Evolutionary conservation across 1,140 invertebrate genomes (phyloP).

Genomic region (Babylonia areolata): DNA sequence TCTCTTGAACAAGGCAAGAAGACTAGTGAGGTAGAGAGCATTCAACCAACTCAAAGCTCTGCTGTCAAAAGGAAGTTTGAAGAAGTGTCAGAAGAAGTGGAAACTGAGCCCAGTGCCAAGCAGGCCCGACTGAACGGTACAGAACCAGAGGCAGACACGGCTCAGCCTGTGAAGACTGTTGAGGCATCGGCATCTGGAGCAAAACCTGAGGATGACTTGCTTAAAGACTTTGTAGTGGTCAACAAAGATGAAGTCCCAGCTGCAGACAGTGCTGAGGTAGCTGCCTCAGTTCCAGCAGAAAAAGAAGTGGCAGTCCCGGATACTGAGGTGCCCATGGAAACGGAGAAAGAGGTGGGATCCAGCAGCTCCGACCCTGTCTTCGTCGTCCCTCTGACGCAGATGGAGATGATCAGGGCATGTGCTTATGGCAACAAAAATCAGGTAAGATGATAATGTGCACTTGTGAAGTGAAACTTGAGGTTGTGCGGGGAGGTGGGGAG

Average conservation of each 20-base stretch:
- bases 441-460: neutral
- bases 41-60: neutral
- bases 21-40: constrained; percentile 22
- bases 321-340: neutral
- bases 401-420: constrained; percentile 44
- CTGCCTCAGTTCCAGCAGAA: constrained; percentile 34
- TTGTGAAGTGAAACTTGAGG: too few relatives aligned
- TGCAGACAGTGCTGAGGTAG: constrained; percentile 65
- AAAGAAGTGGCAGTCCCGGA: neutral
- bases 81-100: constrained; percentile 28
- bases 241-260: constrained; percentile 67
- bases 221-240: constrained; percentile 67
- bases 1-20: neutral
- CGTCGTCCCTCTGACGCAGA: constrained; percentile 46
- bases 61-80: constrained; percentile 43
- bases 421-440: neutral
- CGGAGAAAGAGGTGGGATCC: neutral
- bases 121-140: constrained; percentile 30
- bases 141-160: constrained; percentile 17
- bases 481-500: too few relatives aligned
- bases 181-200: constrained; percentile 31
- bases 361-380: neutral
- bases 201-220: constrained; percentile 42
- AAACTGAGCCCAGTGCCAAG: neutral
- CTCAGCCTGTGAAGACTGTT: constrained; percentile 8